These are phyloP conservation scores for Orcinus orca DNA, from an alignment of 2,113 vertebrate genomes.

Conservation along the genomic window DNA sequence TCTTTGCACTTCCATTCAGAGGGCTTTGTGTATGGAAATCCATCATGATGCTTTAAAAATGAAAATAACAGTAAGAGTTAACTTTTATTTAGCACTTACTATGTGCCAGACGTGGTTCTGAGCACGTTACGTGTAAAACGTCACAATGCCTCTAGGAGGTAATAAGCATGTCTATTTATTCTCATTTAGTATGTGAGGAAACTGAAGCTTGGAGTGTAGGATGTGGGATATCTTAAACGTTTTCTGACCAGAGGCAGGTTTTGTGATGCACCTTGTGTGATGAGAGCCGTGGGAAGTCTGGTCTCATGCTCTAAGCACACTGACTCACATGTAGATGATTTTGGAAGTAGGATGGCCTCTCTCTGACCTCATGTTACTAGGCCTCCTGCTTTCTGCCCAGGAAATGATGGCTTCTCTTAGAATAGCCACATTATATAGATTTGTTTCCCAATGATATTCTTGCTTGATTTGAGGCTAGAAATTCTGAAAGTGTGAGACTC, in stretches of 20 bases:
- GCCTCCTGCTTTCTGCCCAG: slow-evolving; percentile 12
- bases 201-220: background rate
- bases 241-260: background rate
- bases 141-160: background rate
- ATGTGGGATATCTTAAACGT: background rate
- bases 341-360: background rate
- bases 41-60: background rate
- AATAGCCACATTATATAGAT: background rate
- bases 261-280: background rate
- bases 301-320: background rate
- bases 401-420: background rate
- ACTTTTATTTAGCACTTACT: background rate
- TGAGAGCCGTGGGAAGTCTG: background rate
- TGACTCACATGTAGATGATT: background rate
- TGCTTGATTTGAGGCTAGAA: background rate
- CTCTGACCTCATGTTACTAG: background rate
- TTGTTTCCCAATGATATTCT: background rate
- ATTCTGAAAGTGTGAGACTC: background rate
- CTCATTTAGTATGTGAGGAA: background rate
- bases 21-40: background rate
- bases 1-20: background rate
- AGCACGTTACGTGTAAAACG: background rate
- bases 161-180: background rate
- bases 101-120: background rate
- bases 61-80: background rate